phyloP scores from a whole-genome alignment of 1,140 invertebrate species.

The Helicoverpa armigera region DNA sequence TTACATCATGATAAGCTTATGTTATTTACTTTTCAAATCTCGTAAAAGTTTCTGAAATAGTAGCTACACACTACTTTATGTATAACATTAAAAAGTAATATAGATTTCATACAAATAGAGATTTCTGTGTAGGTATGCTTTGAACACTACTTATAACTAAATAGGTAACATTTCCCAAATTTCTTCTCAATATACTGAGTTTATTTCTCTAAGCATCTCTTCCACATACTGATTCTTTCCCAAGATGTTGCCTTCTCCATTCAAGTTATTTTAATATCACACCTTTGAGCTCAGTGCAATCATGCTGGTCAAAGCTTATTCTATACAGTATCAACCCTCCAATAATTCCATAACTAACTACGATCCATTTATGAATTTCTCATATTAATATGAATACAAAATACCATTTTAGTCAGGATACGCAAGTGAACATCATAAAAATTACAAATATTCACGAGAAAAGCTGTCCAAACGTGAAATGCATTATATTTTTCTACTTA shows the following conservation, averaged over 20 bases:
- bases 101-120: no score
- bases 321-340: not conserved
- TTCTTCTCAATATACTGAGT: conserved; percentile 4
- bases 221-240: conserved; percentile 8
- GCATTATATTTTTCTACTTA: conserved; percentile 40
- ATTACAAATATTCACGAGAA: conserved; percentile 19
- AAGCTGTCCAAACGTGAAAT: conserved; percentile 36
- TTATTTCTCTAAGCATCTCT: conserved; percentile 29
- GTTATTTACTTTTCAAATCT: not conserved
- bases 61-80: conserved; percentile 11
- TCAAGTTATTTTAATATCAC: conserved; percentile 43
- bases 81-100: not conserved
- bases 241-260: conserved; percentile 31
- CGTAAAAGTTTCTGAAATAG: conserved; percentile 33
- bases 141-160: not conserved
- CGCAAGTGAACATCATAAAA: not conserved
- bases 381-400: conserved; percentile 18
- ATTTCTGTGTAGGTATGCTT: not conserved
- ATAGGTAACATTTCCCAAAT: no score
- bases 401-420: not conserved
- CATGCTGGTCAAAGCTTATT: conserved; percentile 8
- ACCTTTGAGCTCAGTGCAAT: conserved; percentile 36
- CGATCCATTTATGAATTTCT: not conserved
- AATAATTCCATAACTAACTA: not conserved
- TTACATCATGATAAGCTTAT: not conserved